Conservation (phyloP, 1,140 invertebrate species). For the Tetramorium alpestre region DNA sequence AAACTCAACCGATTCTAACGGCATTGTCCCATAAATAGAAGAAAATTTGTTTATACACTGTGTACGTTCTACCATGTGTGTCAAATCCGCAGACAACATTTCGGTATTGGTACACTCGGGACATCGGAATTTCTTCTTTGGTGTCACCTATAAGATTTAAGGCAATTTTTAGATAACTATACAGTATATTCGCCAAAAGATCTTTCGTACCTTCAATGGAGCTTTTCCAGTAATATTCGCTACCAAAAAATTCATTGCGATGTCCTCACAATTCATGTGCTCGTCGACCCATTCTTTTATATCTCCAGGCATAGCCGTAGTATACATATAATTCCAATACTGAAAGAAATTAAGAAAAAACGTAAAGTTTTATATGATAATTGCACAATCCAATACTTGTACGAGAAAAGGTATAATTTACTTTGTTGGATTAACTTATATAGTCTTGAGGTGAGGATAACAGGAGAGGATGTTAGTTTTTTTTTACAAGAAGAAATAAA, state of each 20-base stretch:
- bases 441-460: neutral
- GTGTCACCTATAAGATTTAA: constrained; percentile 90
- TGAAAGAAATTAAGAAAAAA: constrained; percentile 74
- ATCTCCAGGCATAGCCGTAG: constrained; percentile 91
- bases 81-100: constrained; percentile 96
- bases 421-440: constrained; percentile 23
- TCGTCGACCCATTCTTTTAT: constrained; percentile 95
- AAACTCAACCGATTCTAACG: constrained; percentile 95
- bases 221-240: constrained; percentile 96
- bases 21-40: constrained; percentile 94
- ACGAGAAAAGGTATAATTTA: constrained; percentile 6
- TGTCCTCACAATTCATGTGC: constrained; percentile 98
- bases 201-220: constrained; percentile 92
- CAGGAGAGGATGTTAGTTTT: constrained; percentile 12
- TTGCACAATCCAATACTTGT: neutral
- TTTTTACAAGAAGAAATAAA: constrained; percentile 18
- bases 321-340: constrained; percentile 96
- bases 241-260: constrained; percentile 97
- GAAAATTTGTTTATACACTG: constrained; percentile 96
- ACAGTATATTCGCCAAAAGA: neutral
- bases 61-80: constrained; percentile 97
- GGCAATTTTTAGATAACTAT: neutral
- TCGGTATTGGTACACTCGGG: constrained; percentile 97
- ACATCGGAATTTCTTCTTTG: constrained; percentile 99
- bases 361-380: constrained; percentile 6